Percentiles rank a stretch among this genome's conserved stretches.
phyloP scores from a whole-genome alignment of 2,888 invertebrate species.

The Troides oblongomaculatus region DNA sequence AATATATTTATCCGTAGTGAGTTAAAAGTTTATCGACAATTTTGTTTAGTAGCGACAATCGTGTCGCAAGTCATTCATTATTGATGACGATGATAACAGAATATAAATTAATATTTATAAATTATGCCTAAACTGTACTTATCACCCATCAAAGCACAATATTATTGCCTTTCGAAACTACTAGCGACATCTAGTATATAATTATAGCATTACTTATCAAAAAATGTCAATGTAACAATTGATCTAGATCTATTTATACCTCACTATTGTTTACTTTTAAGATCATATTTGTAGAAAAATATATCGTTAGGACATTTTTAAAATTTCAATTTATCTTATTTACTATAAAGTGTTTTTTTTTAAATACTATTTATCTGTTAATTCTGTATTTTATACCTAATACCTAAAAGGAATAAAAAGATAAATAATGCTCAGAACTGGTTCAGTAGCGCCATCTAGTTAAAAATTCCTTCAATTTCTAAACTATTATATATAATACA shows the following conservation, averaged over 20 bases:
- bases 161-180: constrained; percentile 16
- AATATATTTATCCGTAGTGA: not conserved
- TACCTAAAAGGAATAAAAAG: too few relatives aligned
- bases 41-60: not conserved
- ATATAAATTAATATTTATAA: not conserved
- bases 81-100: not conserved
- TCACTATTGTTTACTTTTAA: too few relatives aligned
- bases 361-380: too few relatives aligned
- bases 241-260: not conserved
- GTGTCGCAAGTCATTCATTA: constrained; percentile 4
- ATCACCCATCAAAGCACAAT: not conserved
- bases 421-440: not conserved
- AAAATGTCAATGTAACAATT: not conserved
- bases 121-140: not conserved
- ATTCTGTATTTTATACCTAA: too few relatives aligned
- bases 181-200: constrained; percentile 42
- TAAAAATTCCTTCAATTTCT: not conserved
- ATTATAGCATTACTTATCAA: not conserved
- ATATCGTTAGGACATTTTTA: too few relatives aligned
- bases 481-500: too few relatives aligned
- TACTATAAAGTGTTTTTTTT: too few relatives aligned
- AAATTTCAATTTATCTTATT: too few relatives aligned
- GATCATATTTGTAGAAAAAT: too few relatives aligned
- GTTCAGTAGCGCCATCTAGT: constrained; percentile 14
- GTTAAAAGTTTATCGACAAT: not conserved